These are phyloP conservation scores for Orthosia gracilis DNA, from an alignment of 2,888 invertebrate genomes.

Conservation along the genomic window DNA sequence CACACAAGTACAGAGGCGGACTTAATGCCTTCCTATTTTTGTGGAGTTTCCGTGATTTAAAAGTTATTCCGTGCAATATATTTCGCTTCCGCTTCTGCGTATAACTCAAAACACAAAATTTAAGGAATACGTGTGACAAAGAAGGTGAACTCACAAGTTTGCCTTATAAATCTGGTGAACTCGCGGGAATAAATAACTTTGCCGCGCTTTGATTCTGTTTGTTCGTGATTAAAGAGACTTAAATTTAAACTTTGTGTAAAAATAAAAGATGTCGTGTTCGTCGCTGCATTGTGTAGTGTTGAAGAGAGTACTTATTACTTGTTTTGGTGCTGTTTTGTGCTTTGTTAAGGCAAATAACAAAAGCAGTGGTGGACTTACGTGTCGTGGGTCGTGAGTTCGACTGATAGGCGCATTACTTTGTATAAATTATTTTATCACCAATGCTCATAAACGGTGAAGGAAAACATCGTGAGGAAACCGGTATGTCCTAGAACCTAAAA, in stretches of 20 bases:
- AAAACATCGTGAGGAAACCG: too few relatives aligned
- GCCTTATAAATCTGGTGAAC: constrained; percentile 82
- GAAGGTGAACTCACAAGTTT: constrained; percentile 82
- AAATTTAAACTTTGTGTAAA: constrained; percentile 47
- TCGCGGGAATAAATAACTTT: constrained; percentile 76
- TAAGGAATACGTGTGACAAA: constrained; percentile 83
- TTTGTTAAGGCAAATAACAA: constrained; percentile 8
- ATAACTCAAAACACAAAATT: constrained; percentile 65
- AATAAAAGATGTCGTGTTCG: constrained; percentile 31
- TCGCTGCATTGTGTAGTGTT: constrained; percentile 6
- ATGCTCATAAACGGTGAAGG: too few relatives aligned
- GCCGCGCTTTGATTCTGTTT: constrained; percentile 72
- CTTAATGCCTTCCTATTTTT: too few relatives aligned
- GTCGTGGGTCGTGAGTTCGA: too few relatives aligned
- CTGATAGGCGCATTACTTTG: too few relatives aligned
- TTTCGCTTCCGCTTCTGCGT: constrained; percentile 42
- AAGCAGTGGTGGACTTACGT: too few relatives aligned
- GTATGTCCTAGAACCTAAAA: too few relatives aligned
- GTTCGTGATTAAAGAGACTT: constrained; percentile 68
- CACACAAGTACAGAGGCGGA: too few relatives aligned
- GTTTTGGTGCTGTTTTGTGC: background rate
- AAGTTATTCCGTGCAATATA: background rate
- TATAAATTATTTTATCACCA: too few relatives aligned
- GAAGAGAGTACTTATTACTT: constrained; percentile 8
- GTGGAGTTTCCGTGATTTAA: background rate